Base-by-base conservation (phyloP, 1,140 invertebrate genomes). In the Diuraphis noxia region DNA sequence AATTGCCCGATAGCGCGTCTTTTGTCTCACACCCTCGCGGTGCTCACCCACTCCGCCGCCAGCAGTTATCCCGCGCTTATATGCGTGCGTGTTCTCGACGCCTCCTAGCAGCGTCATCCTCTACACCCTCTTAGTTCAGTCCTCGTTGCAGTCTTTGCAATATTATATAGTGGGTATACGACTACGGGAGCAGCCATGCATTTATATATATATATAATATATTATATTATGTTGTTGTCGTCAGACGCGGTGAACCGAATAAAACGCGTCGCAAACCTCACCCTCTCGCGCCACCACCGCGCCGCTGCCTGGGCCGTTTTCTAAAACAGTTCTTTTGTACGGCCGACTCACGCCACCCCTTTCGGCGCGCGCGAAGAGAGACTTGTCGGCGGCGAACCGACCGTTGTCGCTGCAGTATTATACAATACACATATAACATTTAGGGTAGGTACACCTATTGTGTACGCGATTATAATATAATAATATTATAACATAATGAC, bases 1-100 rank as follows among this genome's bases (percentile, higher is more conserved):
- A 87, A 52, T 87, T 87, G 46, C 34, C 46, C 49, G 46, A 63
- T 63, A 87, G 34, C n/a, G 46, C 52, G 85, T 87, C 85, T 87
- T 87, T 87, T 87, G 85, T 87, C 36, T 41, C 46, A 34, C n/a
- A 34, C 43, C 84, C 43, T 85, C 41, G 25, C 43, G n/a, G 9
- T 41, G 81, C 81, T 7, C 40, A 43, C 82, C 25, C 6, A 40
- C 82, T n/a, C n/a, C n/a, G n/a, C 41, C 41, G 1, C 13, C 40
- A 13, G 0, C 30, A 23, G 23, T 30, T 38, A 5, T 41, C 4
- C 25, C 25, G 30, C 25, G 9, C 17, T 84, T 8, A 25, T 84
- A 17, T 84, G 41, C 23, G 81, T 43, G 30, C 9, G 81, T 41
- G 40, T 41, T 72, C 56, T n/a, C 30, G 30, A 72, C 56, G 56